Conservation (phyloP, 2,113 vertebrate genomes). For the Elachura formosa region DNA sequence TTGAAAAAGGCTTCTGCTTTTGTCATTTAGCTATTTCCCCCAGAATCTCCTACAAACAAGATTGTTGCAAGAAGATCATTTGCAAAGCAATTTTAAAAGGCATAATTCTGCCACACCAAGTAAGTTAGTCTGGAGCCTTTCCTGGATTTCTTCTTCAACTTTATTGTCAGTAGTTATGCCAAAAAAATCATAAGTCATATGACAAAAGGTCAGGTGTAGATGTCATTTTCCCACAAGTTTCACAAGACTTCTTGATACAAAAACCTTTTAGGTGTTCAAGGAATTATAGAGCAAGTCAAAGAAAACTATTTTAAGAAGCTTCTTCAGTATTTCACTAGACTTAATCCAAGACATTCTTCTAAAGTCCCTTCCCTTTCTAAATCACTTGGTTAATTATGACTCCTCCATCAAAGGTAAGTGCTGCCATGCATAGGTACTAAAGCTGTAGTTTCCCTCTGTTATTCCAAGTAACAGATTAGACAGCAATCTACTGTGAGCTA, state of each 20-base stretch:
- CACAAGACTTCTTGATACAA: not conserved
- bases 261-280: not conserved
- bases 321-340: not conserved
- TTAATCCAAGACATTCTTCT: not conserved
- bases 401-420: not conserved
- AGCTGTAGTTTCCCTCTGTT: not conserved
- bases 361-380: not conserved
- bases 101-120: not conserved
- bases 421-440: not conserved
- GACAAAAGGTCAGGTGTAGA: too few relatives aligned
- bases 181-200: not conserved
- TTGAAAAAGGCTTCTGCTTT: not conserved
- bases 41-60: not conserved
- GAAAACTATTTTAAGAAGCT: not conserved
- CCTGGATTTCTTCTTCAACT: not conserved
- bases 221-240: not conserved
- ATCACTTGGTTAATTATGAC: not conserved
- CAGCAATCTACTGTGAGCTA: not conserved
- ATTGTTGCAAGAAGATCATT: not conserved
- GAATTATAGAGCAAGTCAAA: not conserved
- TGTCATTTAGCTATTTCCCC: not conserved
- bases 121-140: not conserved
- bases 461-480: not conserved
- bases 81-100: not conserved
- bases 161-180: not conserved